phyloP scores from a whole-genome alignment of 2,113 vertebrate species.

The Tyrannus savana region DNA sequence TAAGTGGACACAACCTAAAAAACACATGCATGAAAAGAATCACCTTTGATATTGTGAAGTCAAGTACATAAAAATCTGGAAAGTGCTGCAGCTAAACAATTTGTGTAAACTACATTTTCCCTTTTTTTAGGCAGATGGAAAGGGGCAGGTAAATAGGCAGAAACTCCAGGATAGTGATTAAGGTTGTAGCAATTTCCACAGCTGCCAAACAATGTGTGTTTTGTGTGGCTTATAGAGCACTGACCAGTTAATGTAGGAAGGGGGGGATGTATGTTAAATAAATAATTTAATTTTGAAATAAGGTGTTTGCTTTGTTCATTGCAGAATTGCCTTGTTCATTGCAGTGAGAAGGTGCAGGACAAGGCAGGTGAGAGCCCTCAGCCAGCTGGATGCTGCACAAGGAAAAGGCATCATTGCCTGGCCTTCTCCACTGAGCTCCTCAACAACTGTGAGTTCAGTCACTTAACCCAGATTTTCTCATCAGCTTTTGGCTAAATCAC shows the following conservation, averaged over 20 bases:
- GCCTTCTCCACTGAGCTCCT: background rate
- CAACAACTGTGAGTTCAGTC: background rate
- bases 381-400: background rate
- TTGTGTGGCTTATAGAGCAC: background rate
- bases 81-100: background rate
- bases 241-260: background rate
- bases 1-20: background rate
- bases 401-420: background rate
- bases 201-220: background rate
- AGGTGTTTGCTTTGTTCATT: background rate
- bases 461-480: background rate
- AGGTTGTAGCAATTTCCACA: background rate
- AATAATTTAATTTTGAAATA: background rate
- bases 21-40: accelerated
- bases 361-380: background rate
- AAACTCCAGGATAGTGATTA: background rate
- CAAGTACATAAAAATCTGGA: background rate
- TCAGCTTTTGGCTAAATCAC: background rate
- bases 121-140: background rate
- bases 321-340: background rate
- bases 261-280: background rate
- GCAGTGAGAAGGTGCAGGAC: background rate
- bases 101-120: background rate
- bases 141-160: background rate
- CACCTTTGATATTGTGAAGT: background rate